These are phyloP conservation scores for Pentamera pediparva DNA, from an alignment of 53 echinoderm and acorn worm genomes.

Conservation along the genomic window DNA sequence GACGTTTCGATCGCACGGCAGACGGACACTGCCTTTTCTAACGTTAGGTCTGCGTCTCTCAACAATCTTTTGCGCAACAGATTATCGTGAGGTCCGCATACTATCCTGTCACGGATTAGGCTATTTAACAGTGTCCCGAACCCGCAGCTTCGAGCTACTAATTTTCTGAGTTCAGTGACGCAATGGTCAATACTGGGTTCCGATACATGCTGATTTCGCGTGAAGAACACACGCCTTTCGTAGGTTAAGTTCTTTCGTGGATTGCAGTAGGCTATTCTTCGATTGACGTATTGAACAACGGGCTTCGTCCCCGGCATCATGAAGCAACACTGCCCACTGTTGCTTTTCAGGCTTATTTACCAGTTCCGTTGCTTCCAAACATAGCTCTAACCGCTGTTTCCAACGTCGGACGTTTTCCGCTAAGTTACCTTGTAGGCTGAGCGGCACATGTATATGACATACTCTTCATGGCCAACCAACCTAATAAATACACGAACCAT, in stretches of 20 bases:
- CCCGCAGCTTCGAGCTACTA: neutral
- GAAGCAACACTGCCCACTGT: conserved; percentile 12
- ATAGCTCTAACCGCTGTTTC: neutral
- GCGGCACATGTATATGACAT: no score
- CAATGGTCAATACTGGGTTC: neutral
- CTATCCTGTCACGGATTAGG: conserved; percentile 25
- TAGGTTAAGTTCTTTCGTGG: conserved; percentile 19
- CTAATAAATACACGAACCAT: no score
- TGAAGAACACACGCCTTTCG: conserved; percentile 13
- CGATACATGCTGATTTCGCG: neutral
- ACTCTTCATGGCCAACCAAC: no score
- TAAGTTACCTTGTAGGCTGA: conserved; percentile 21
- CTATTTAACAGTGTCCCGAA: conserved; percentile 4
- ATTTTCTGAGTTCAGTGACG: conserved; percentile 17
- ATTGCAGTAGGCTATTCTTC: conserved; percentile 6
- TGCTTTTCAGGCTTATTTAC: neutral
- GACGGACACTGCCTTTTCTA: conserved; percentile 1
- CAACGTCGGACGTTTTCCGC: neutral
- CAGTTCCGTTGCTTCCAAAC: neutral
- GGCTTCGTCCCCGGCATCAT: conserved; percentile 1
- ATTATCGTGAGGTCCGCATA: conserved; percentile 18
- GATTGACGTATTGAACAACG: neutral
- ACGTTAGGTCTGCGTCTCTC: neutral
- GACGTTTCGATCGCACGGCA: conserved; percentile 18
- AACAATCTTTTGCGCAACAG: conserved; percentile 12